Percentiles rank a stretch among this genome's conserved stretches.
Conservation (phyloP, 2,888 invertebrate species). For the Leucania comma region DNA sequence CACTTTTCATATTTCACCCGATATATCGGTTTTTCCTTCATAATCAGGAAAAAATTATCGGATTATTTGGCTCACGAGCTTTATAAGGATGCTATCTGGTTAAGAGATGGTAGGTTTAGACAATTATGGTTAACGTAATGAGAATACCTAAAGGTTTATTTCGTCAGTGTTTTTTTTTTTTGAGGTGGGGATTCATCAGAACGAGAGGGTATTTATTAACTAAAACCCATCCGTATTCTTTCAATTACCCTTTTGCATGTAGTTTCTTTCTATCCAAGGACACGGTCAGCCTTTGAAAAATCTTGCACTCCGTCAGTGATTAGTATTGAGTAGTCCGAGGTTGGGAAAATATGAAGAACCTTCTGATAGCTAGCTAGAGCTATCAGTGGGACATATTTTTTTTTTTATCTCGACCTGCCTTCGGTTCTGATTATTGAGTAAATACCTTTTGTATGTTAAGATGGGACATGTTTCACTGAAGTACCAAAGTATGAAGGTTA, state of each 20-base stretch:
- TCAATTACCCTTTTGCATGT: too few species aligned
- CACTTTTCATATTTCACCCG: background rate
- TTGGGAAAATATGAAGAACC: background rate
- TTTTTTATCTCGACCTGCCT: too few species aligned
- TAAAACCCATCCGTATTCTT: too few species aligned
- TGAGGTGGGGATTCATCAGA: too few species aligned
- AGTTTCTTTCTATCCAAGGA: too few species aligned
- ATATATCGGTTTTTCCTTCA: background rate
- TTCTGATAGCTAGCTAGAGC: too few species aligned
- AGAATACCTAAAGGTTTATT: background rate
- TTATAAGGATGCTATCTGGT: slow-evolving; percentile 12
- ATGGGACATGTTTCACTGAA: background rate
- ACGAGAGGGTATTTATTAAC: too few species aligned
- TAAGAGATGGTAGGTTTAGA: background rate
- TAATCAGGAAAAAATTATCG: slow-evolving; percentile 2
- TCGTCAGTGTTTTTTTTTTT: background rate
- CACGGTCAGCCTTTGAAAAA: too few species aligned
- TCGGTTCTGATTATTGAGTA: too few species aligned
- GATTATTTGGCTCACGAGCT: background rate
- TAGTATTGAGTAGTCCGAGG: background rate
- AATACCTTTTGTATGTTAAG: background rate
- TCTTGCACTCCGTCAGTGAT: too few species aligned
- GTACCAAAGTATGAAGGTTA: slow-evolving; percentile 4
- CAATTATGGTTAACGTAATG: background rate
- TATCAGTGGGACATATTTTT: too few species aligned